Conservation (phyloP, 2,888 invertebrate genomes). For the Dasysyrphus albostriatus region DNA sequence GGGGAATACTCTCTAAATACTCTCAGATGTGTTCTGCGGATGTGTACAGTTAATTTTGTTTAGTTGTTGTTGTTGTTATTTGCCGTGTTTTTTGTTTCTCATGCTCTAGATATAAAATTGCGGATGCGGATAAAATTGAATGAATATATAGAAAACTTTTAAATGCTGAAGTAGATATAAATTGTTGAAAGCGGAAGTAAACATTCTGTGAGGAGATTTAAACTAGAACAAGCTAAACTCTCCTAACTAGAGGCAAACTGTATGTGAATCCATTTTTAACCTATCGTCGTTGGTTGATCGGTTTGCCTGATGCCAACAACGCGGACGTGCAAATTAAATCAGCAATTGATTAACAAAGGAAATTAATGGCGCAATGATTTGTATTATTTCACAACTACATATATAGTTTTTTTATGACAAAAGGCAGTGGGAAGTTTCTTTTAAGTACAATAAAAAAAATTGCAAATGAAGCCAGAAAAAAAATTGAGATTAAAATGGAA, state of each 20-base stretch:
- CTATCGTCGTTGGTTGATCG: neutral
- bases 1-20: neutral
- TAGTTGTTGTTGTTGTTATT: neutral
- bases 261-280: neutral
- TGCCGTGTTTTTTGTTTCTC: neutral
- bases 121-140: slow-evolving; percentile 14
- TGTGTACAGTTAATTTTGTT: neutral
- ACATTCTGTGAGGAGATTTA: slow-evolving; percentile 24
- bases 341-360: slow-evolving; percentile 46
- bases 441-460: neutral
- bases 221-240: neutral
- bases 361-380: slow-evolving; percentile 22
- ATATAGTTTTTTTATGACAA: neutral
- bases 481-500: neutral
- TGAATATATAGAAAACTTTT: slow-evolving; percentile 42
- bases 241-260: slow-evolving; percentile 24
- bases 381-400: neutral
- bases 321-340: slow-evolving; percentile 50
- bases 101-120: slow-evolving; percentile 29
- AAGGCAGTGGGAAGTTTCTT: neutral
- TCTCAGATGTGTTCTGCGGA: neutral
- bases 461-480: neutral
- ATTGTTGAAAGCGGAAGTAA: slow-evolving; percentile 49
- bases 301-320: slow-evolving; percentile 10
- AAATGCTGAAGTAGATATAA: neutral